Base-by-base conservation (phyloP, 2,888 invertebrate genomes). In the Tipula lateralis region DNA sequence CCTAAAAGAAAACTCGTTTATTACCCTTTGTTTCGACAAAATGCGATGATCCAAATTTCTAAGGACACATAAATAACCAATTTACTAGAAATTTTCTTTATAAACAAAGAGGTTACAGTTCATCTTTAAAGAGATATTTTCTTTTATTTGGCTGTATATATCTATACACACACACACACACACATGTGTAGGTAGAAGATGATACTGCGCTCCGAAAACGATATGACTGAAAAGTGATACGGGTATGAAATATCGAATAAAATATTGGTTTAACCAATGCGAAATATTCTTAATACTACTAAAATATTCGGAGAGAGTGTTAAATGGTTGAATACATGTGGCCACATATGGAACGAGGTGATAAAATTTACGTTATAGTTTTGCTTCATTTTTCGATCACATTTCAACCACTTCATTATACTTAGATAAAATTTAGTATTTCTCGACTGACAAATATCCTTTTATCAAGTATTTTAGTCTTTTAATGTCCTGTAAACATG, bases 391-490 rank as follows among this genome's bases (percentile, higher is more conserved):
- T n/a, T n/a, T 66, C 66, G 24, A 66, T 66, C 66, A 66, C 66
- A 66, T 66, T 66, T 66, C 66, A 66, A 66, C 66, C 66, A 66
- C 66, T 66, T 66, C 66, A 66, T 66, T 66, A 66, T 66, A 24
- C 66, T 66, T 66, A 66, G 66, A 66, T 24, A 66, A 24, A 24
- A 24, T 66, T 66, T 24, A 24, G 24, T 66, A 9, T 66, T 24
- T 66, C 24, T 12, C 66, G 9, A 24, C 66, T 66, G 66, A 19
- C 66, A 66, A 66, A 66, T 66, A 24, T 66, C 66, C 66, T 66
- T 66, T 66, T 66, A 66, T 66, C 66, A 66, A 66, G 66, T 66
- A 66, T 66, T 66, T 66, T 66, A 66, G 66, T 66, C 66, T 66
- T 66, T 66, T 66, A 66, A 66, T 66, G 66, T 66, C 24, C 66